Base-by-base conservation (phyloP, 2,113 vertebrate species). In the Cariama cristata region DNA sequence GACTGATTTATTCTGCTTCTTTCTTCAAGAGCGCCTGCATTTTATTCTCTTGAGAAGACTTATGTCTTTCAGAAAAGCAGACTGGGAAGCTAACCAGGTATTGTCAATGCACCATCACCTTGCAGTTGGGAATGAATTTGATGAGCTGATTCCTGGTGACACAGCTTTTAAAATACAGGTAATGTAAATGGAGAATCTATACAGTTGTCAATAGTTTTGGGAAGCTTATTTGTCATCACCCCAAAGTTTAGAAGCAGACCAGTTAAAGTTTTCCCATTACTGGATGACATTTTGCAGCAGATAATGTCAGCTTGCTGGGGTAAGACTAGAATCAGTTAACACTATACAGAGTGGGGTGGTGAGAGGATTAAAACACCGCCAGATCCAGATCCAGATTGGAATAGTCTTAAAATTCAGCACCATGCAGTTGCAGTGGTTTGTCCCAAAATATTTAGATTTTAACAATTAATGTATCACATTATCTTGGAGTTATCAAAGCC, bases 1-100 rank as follows among this genome's bases (percentile, higher is more conserved):
- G 75, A 86, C 85, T 90, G 79, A 95, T 97, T 94, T 96, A 96
- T 79, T 94, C 86, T 74, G 53, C 55, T 88, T 44, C 47, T 91
- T 95, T 88, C 91, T 82, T 96, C 77, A 90, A 42, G 49, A 85
- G n/a, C 0, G 2, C 3, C 72, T 91, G 58, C 40, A 28, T 94
- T 96, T 93, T 86, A 76, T 87, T 86, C 67, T 80, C 81, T 49
- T 71, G 59, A 94, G 81, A 92, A 89, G 69, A 42, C 50, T 84
- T 86, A 16, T 64, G 67, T 63, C 67, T 86, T 94, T 87, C 64
- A 79, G 67, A 83, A 81, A 86, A 86, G 40, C 32, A 86, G 63
- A 23, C 69, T 59, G 42, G 83, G 72, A 88, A 77, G 50, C 67
- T 94, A 95, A 97, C 30, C 81, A 75, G 35, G 9, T 86, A 95